Percentiles rank a stretch among this genome's conserved stretches.
Conservation (phyloP, 2,113 vertebrate genomes). For the Piaya cayana region DNA sequence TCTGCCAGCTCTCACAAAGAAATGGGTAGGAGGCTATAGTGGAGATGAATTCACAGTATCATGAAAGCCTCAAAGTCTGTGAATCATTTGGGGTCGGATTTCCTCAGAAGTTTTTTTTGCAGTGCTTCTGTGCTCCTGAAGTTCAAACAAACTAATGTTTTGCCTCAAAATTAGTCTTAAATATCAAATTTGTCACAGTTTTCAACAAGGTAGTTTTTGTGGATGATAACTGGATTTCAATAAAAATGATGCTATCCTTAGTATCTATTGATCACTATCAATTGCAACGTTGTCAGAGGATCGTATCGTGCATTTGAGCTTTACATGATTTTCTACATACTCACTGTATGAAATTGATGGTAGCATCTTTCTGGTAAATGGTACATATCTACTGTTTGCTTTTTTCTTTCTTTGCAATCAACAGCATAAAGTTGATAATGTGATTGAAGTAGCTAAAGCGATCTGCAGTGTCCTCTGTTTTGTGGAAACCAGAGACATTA, state of each 20-base stretch:
- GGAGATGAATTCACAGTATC: background rate
- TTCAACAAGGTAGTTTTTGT: background rate
- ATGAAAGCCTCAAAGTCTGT: background rate
- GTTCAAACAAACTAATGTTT: background rate
- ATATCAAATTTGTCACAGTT: background rate
- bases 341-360: background rate
- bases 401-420: background rate
- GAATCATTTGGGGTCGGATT: background rate
- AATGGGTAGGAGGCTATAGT: background rate
- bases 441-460: constrained; percentile 66
- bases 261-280: background rate
- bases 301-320: background rate
- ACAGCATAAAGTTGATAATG: constrained; percentile 16
- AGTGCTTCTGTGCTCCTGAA: background rate
- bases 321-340: background rate
- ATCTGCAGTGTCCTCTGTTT: constrained; percentile 70
- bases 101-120: background rate
- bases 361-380: background rate
- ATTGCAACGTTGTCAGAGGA: background rate
- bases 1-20: background rate
- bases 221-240: background rate
- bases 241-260: background rate
- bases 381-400: rapidly evolving
- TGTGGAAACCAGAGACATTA: constrained; percentile 73
- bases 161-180: background rate